Evolutionary conservation across 2,113 vertebrate genomes (phyloP).

Genomic region (Zosterops hypoxanthus): DNA sequence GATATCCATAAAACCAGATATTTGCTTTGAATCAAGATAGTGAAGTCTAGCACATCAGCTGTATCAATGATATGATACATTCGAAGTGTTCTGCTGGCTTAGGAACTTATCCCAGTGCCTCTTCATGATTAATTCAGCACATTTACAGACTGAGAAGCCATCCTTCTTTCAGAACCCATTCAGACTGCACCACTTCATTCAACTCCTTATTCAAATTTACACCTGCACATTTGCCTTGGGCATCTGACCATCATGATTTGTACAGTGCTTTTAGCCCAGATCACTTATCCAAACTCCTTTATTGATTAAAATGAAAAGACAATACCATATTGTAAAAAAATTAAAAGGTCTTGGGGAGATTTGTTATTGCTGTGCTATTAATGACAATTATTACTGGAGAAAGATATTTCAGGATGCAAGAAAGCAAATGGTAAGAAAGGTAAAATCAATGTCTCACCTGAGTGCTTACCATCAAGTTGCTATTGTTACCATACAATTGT

Average conservation of each 20-base stretch:
- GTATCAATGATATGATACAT: neutral
- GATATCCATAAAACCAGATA: neutral
- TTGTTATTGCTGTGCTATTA: neutral
- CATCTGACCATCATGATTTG: neutral
- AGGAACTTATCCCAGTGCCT: neutral
- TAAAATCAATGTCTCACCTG: slow-evolving; percentile 73
- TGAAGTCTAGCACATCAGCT: neutral
- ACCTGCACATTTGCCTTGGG: neutral
- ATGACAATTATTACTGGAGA: neutral
- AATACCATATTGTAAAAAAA: neutral
- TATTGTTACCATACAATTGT: slow-evolving; percentile 77
- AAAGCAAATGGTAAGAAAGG: neutral
- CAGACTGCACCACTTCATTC: neutral
- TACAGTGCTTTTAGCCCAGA: neutral
- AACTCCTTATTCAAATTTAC: neutral
- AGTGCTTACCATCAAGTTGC: slow-evolving; percentile 75
- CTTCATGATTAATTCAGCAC: neutral
- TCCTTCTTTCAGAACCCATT: slow-evolving; percentile 18
- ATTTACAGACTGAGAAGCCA: neutral
- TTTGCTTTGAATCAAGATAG: neutral
- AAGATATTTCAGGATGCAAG: neutral
- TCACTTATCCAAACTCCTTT: neutral
- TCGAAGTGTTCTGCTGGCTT: neutral
- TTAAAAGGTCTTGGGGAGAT: neutral
- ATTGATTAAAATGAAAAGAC: neutral